A percentile compares a stretch with the other conserved stretches of the same genome.
Conservation (phyloP, 2,797 vertebrate genomes). For the Crenuchus spilurus region DNA sequence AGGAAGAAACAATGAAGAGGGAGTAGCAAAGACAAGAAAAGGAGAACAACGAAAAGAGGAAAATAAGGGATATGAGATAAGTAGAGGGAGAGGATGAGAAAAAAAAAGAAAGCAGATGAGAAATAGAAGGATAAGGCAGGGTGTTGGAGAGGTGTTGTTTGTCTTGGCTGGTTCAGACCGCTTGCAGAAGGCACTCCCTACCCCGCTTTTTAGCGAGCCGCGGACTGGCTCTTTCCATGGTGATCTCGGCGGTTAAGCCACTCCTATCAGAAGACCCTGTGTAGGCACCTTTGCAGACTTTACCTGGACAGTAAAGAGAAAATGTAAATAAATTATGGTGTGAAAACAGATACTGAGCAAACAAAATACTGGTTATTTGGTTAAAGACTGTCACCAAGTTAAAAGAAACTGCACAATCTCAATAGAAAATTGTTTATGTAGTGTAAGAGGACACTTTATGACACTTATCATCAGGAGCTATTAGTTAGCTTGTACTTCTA, state of each 20-base stretch:
- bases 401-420: background rate
- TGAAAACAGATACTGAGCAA: no score
- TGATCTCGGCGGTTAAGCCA: constrained; percentile 69
- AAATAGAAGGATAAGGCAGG: constrained; percentile 61
- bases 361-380: no score
- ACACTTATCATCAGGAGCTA: background rate
- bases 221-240: constrained; percentile 57
- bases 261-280: constrained; percentile 64
- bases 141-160: constrained; percentile 56
- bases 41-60: no score
- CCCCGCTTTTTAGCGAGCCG: constrained; percentile 62
- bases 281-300: constrained; percentile 74
- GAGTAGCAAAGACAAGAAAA: background rate
- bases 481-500: background rate
- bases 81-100: background rate
- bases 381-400: background rate
- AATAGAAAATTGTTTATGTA: no score
- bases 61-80: background rate
- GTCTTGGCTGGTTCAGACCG: constrained; percentile 55
- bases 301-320: constrained; percentile 70
- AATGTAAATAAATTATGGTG: no score
- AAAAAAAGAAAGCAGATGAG: background rate
- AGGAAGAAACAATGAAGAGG: background rate
- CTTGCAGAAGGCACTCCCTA: constrained; percentile 66
- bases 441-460: no score